Percentiles rank a stretch among this genome's conserved stretches.
Conservation (phyloP, 2,113 vertebrate species). For the Trichomycterus rosablanca region DNA sequence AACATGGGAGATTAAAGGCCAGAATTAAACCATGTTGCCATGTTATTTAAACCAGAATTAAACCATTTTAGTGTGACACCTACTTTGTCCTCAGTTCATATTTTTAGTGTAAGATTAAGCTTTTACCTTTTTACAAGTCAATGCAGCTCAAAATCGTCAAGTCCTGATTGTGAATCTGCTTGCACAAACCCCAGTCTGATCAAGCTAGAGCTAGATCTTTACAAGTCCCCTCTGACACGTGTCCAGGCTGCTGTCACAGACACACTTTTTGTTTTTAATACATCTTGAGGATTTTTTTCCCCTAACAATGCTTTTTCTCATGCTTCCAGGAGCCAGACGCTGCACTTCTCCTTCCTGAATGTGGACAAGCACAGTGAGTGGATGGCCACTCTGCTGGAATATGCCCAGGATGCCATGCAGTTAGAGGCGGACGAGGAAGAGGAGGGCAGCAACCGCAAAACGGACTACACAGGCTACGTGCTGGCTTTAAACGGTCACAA, state of each 20-base stretch:
- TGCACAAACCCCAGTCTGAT: too few species aligned
- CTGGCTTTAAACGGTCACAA: slow-evolving; percentile 94
- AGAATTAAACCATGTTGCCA: too few species aligned
- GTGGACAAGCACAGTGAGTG: slow-evolving; percentile 89
- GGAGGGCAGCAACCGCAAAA: not conserved
- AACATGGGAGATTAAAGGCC: too few species aligned
- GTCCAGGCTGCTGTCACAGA: too few species aligned
- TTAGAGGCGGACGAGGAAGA: too few species aligned
- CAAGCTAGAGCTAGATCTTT: slow-evolving; percentile 89
- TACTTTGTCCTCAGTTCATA: too few species aligned
- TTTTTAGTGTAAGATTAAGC: too few species aligned
- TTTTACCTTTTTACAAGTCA: slow-evolving; percentile 86
- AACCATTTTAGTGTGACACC: too few species aligned
- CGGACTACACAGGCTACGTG: slow-evolving; percentile 84
- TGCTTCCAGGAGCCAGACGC: slow-evolving; percentile 83
- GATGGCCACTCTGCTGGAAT: slow-evolving; percentile 83
- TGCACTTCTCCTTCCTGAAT: slow-evolving; percentile 96
- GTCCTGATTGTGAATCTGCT: slow-evolving; percentile 90
- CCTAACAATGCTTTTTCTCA: not conserved
- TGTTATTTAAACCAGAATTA: too few species aligned
- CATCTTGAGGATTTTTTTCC: too few species aligned
- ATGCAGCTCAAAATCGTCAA: slow-evolving; percentile 88
- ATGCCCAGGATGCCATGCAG: slow-evolving; percentile 71
- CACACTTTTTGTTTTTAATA: too few species aligned
- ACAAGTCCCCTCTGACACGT: slow-evolving; percentile 72